Percentiles rank a stretch among this genome's conserved stretches.
These are phyloP conservation scores for Catharus minimus DNA, from an alignment of 2,113 vertebrate genomes.

Conservation along the genomic window DNA sequence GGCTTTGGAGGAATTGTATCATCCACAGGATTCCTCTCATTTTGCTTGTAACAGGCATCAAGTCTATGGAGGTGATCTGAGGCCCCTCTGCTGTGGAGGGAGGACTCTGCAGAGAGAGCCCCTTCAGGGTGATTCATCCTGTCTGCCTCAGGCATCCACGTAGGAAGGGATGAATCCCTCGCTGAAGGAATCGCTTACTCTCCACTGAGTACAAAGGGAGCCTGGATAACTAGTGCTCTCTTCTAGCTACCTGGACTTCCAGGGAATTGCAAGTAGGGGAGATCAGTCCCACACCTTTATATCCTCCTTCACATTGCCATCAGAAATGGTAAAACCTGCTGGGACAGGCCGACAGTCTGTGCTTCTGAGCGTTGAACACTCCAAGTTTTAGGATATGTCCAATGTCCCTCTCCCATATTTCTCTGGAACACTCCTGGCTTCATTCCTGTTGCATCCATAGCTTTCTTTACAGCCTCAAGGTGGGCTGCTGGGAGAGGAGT, in stretches of 20 bases:
- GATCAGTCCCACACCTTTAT: neutral
- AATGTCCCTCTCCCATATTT: neutral
- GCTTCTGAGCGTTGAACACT: neutral
- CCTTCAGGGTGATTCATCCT: neutral
- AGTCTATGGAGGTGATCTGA: neutral
- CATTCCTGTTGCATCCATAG: neutral
- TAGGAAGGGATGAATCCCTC: neutral
- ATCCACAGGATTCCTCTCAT: neutral
- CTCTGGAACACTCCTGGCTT: neutral
- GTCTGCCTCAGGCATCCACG: rapidly evolving
- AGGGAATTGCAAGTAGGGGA: neutral
- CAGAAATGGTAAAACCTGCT: neutral
- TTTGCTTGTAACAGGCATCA: neutral
- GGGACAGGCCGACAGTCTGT: neutral
- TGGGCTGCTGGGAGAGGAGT: neutral
- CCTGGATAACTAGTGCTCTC: neutral
- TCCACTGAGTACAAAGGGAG: neutral
- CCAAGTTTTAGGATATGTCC: neutral
- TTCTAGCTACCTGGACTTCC: neutral
- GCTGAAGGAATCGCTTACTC: neutral
- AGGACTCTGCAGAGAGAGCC: neutral
- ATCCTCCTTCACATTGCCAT: neutral
- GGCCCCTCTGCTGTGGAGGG: neutral
- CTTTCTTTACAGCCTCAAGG: neutral
- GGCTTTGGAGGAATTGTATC: too few relatives aligned